phyloP scores from a whole-genome alignment of 2,888 invertebrate genomes.

The Alcis repandata region DNA sequence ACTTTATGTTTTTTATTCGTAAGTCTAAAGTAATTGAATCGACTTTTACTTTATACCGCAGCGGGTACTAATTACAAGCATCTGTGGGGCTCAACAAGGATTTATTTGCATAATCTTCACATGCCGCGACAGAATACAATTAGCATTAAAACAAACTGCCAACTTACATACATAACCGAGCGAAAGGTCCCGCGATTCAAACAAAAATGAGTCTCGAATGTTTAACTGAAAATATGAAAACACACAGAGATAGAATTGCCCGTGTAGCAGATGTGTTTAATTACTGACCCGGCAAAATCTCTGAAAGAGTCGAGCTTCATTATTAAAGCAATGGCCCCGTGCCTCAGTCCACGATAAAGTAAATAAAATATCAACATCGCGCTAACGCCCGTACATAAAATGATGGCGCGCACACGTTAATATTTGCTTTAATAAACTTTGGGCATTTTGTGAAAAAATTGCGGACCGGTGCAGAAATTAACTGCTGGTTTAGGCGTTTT shows the following conservation, averaged over 20 bases:
- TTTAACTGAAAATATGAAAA: constrained; percentile 69
- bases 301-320: constrained; percentile 77
- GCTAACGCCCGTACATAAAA: constrained; percentile 72
- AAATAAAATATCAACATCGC: constrained; percentile 82
- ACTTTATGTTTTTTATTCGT: constrained; percentile 34
- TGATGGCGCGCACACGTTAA: constrained; percentile 71
- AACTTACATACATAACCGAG: constrained; percentile 53
- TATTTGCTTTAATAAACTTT: constrained; percentile 79
- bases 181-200: constrained; percentile 60
- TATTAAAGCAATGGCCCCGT: constrained; percentile 70
- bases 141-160: constrained; percentile 65
- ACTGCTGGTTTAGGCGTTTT: constrained; percentile 75
- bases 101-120: constrained; percentile 59
- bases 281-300: constrained; percentile 81
- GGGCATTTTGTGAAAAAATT: constrained; percentile 74
- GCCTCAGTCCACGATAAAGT: constrained; percentile 71
- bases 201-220: constrained; percentile 64
- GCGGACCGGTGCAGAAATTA: constrained; percentile 70
- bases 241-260: constrained; percentile 70
- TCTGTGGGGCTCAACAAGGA: constrained; percentile 49
- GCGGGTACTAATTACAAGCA: constrained; percentile 48
- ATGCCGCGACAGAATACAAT: constrained; percentile 56
- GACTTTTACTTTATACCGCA: constrained; percentile 43
- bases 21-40: constrained; percentile 36
- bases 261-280: constrained; percentile 83